Evolutionary conservation across 2,797 vertebrate species (phyloP).

Genomic region (Oryzias dopingdopingensis): DNA sequence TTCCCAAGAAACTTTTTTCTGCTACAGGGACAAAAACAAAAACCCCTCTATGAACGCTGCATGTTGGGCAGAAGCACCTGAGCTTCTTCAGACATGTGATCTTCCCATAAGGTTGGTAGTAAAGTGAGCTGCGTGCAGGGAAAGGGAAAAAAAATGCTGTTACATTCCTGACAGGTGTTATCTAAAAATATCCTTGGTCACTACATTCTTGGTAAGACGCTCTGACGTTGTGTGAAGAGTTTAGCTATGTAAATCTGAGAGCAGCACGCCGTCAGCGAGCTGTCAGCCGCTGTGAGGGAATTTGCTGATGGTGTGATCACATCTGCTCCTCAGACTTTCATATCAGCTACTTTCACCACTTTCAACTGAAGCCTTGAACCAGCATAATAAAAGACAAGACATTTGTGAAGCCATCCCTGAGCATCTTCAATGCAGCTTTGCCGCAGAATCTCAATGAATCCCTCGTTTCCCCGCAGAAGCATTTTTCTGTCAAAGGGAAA

Average conservation of each 20-base stretch:
- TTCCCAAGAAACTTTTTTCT: too few species aligned
- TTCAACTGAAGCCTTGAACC: not conserved
- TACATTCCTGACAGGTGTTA: conserved; percentile 21
- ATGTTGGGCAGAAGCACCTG: too few species aligned
- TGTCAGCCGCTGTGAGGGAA: conserved; percentile 2
- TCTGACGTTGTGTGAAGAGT: conserved; percentile 5
- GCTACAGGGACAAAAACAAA: too few species aligned
- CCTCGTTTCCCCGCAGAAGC: not conserved
- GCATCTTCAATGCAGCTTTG: not conserved
- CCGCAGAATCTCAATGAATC: conserved; percentile 6
- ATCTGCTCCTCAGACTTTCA: not conserved
- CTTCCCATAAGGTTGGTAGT: not conserved
- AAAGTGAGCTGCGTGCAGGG: conserved; percentile 15
- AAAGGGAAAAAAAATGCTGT: conserved; percentile 7
- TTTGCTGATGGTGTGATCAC: not conserved
- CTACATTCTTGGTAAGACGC: conserved; percentile 22
- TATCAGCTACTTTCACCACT: too few species aligned
- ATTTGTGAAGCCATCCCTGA: conserved; percentile 10
- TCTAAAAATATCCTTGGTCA: conserved; percentile 26
- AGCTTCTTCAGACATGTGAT: too few species aligned
- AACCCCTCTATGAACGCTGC: too few species aligned
- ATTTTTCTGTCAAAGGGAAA: conserved; percentile 11
- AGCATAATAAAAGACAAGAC: conserved; percentile 1
- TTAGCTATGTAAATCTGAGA: conserved; percentile 13
- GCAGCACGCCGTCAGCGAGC: conserved; percentile 10